phyloP scores from a whole-genome alignment of 1,140 invertebrate species.

The Conopomorpha cramerella region DNA sequence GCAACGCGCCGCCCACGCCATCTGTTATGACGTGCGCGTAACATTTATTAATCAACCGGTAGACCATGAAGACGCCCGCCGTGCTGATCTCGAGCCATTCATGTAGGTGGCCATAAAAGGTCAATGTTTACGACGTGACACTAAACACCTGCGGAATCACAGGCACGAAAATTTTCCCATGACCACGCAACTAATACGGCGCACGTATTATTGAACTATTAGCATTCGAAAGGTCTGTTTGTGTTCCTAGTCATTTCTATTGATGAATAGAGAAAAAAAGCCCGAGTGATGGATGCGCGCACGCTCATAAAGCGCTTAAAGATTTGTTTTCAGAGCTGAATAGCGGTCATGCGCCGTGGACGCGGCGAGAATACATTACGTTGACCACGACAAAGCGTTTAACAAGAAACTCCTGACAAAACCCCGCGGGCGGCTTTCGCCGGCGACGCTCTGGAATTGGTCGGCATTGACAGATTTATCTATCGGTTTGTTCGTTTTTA shows the following conservation, averaged over 20 bases:
- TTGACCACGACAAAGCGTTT: conserved; percentile 15
- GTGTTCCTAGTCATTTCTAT: conserved; percentile 31
- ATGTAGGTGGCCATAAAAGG: conserved; percentile 57
- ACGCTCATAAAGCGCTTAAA: conserved; percentile 21
- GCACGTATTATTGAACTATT: conserved; percentile 49
- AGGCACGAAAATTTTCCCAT: too few relatives aligned
- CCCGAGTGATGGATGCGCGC: conserved; percentile 44
- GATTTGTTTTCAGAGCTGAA: conserved; percentile 53
- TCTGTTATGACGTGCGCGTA: conserved; percentile 20
- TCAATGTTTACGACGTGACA: conserved; percentile 25
- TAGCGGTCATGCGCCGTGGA: conserved; percentile 29
- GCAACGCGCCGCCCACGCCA: too few relatives aligned
- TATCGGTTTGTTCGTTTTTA: too few relatives aligned
- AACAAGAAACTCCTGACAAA: conserved; percentile 19
- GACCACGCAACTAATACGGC: conserved; percentile 46
- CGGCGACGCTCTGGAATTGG: too few relatives aligned
- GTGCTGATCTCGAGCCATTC: conserved; percentile 45
- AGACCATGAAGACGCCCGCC: conserved; percentile 6
- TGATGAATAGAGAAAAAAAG: conserved; percentile 50
- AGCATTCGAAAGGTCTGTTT: conserved; percentile 57
- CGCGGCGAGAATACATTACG: conserved; percentile 44
- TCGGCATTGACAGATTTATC: too few relatives aligned
- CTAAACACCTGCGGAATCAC: too few relatives aligned
- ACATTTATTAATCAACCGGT: conserved; percentile 26
- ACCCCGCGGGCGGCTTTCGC: too few relatives aligned